phyloP scores from a whole-genome alignment of 2,888 invertebrate species.

The Tenthredo distinguenda region DNA sequence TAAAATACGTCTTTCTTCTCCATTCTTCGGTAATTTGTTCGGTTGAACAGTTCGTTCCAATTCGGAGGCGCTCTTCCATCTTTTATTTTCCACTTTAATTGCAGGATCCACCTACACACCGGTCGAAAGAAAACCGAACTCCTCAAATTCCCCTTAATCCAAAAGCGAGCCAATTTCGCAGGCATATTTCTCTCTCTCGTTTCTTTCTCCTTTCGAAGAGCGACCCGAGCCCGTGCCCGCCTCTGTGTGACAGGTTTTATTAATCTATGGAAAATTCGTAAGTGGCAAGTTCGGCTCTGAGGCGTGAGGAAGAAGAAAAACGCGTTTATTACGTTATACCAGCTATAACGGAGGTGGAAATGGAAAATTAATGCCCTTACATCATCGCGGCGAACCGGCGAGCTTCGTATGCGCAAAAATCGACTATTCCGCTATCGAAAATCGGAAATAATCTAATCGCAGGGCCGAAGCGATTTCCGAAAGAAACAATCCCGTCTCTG shows the following conservation, averaged over 20 bases:
- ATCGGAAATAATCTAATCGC: background rate
- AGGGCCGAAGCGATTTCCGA: background rate
- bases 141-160: constrained; percentile 26
- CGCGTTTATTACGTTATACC: constrained; percentile 30
- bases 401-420: background rate
- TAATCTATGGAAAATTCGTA: constrained; percentile 49
- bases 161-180: constrained; percentile 37
- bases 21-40: background rate
- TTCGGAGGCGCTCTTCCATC: background rate
- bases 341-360: constrained; percentile 8
- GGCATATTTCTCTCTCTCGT: background rate
- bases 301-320: background rate
- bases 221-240: background rate
- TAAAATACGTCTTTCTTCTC: background rate
- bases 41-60: background rate
- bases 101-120: background rate
- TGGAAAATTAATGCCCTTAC: constrained; percentile 33
- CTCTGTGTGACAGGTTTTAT: constrained; percentile 44
- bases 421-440: background rate
- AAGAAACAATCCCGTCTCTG: background rate
- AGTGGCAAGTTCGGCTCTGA: constrained; percentile 49
- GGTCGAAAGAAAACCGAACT: constrained; percentile 7
- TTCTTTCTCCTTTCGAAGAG: background rate
- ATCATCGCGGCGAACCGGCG: background rate
- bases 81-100: constrained; percentile 18